These are phyloP conservation scores for Himalopsyche kuldschensis DNA, from an alignment of 2,888 invertebrate genomes.

Conservation along the genomic window DNA sequence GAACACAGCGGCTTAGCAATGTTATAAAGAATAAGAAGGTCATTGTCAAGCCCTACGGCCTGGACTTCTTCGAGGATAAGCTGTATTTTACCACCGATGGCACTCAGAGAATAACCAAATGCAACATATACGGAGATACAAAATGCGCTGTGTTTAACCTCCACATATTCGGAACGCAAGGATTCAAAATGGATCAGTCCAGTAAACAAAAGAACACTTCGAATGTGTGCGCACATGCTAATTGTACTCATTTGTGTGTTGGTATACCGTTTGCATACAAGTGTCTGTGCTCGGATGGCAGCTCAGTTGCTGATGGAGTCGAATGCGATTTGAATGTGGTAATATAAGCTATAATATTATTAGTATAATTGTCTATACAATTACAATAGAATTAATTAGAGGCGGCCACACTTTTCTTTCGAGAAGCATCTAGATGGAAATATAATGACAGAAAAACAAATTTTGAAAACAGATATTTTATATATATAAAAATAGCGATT, in stretches of 20 bases:
- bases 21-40: conserved; percentile 52
- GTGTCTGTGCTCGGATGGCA: conserved; percentile 62
- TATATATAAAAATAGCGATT: no score
- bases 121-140: conserved; percentile 58
- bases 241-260: conserved; percentile 67
- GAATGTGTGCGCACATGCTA: conserved; percentile 57
- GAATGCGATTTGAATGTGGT: not conserved
- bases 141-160: conserved; percentile 54
- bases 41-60: conserved; percentile 62
- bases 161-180: conserved; percentile 51
- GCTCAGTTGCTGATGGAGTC: conserved; percentile 32
- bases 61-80: conserved; percentile 75
- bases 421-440: no score
- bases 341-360: no score
- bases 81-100: conserved; percentile 70
- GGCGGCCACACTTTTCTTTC: no score
- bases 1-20: conserved; percentile 48
- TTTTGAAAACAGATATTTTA: no score
- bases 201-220: conserved; percentile 57
- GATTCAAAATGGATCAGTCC: conserved; percentile 58
- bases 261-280: conserved; percentile 52
- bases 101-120: conserved; percentile 61
- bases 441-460: no score
- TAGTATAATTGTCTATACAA: no score
- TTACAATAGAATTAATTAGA: no score